These are phyloP conservation scores for Dicrurus megarhynchus DNA, from an alignment of 2,113 vertebrate genomes.

Conservation along the genomic window DNA sequence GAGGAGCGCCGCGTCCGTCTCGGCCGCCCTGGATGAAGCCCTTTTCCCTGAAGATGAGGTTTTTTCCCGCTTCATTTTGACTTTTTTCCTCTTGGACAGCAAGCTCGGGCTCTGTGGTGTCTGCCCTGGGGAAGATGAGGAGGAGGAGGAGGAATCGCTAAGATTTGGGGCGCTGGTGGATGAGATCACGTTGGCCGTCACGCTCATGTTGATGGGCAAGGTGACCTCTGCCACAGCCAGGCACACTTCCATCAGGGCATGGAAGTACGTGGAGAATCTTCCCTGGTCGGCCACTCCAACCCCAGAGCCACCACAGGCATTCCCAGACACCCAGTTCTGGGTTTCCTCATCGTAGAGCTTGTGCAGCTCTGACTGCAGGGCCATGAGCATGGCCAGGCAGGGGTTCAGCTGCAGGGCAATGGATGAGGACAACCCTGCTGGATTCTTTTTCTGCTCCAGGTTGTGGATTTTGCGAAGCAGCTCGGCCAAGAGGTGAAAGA, in stretches of 20 bases:
- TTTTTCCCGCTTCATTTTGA: constrained; percentile 97
- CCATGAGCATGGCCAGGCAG: constrained; percentile 95
- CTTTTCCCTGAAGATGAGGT: constrained; percentile 83
- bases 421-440: constrained; percentile 85
- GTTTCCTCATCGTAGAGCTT: constrained; percentile 94
- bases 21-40: constrained; percentile 72
- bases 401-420: constrained; percentile 94
- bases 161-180: constrained; percentile 87
- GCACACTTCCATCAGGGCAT: constrained; percentile 95
- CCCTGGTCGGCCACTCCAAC: constrained; percentile 82
- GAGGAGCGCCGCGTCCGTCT: constrained; percentile 81
- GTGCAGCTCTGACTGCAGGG: constrained; percentile 91
- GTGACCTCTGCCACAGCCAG: constrained; percentile 95
- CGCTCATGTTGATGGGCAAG: constrained; percentile 86
- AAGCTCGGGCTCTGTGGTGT: constrained; percentile 95
- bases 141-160: constrained; percentile 94
- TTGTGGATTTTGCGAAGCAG: constrained; percentile 89
- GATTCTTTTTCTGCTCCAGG: constrained; percentile 88
- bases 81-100: constrained; percentile 95
- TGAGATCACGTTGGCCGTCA: constrained; percentile 83
- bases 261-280: constrained; percentile 94
- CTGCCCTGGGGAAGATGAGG: constrained; percentile 93
- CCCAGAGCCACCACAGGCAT: constrained; percentile 72
- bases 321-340: constrained; percentile 86
- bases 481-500: constrained; percentile 92